A percentile compares a stretch with the other conserved stretches of the same genome.
Conservation (phyloP, 2,113 vertebrate genomes). For the Petrocephalus zakoni region DNA sequence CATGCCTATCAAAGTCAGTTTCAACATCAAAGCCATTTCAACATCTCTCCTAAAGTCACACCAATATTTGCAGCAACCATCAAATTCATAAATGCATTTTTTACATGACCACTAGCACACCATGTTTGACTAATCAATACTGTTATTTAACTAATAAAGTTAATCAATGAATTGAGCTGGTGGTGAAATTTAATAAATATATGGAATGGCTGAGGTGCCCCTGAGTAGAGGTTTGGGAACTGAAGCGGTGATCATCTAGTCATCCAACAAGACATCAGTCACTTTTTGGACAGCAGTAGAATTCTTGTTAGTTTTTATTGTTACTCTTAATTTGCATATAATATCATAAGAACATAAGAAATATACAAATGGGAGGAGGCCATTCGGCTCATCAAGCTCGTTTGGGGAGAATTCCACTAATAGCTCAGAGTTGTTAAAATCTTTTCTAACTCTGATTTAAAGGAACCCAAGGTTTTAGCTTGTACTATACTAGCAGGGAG, state of each 20-base stretch:
- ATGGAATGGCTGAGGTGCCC: background rate
- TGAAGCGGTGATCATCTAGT: background rate
- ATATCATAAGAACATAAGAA: no score
- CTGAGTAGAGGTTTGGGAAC: background rate
- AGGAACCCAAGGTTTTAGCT: no score
- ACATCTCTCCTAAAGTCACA: background rate
- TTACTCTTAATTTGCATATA: no score
- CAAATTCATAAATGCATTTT: background rate
- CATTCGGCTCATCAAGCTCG: no score
- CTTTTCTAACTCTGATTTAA: no score
- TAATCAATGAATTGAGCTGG: background rate
- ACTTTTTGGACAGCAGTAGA: no score
- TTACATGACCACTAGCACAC: background rate
- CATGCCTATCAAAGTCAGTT: background rate
- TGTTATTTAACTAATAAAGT: background rate
- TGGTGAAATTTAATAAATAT: background rate
- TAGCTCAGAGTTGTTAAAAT: no score
- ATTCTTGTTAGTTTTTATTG: no score
- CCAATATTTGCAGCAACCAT: background rate
- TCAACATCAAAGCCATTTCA: background rate
- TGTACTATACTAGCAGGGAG: no score
- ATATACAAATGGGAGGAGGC: no score
- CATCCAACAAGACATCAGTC: background rate
- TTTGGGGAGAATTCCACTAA: no score
- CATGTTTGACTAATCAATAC: background rate